Conservation (phyloP, 2,113 vertebrate species). For the Poeciliopsis occidentalis region DNA sequence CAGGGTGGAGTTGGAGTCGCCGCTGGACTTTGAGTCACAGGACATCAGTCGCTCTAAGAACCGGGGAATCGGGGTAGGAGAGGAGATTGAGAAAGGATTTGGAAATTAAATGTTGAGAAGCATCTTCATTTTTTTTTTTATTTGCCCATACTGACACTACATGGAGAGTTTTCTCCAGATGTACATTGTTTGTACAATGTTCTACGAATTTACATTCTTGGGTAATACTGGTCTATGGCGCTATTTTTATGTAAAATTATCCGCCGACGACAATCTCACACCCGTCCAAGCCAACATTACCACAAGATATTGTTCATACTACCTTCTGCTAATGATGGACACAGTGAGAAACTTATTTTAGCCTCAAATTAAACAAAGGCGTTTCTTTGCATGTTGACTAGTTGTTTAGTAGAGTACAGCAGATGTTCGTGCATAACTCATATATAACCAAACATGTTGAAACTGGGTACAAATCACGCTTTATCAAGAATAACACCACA, state of each 20-base stretch:
- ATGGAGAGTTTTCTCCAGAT: neutral
- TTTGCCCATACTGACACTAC: neutral
- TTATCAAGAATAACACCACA: no score
- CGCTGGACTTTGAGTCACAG: slow-evolving; percentile 89
- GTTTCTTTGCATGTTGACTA: no score
- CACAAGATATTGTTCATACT: neutral
- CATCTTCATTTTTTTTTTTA: no score
- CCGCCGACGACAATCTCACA: no score
- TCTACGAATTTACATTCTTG: neutral
- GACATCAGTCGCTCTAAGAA: slow-evolving; percentile 81
- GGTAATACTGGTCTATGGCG: no score
- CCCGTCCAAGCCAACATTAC: neutral
- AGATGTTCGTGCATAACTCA: neutral
- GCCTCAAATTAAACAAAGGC: neutral
- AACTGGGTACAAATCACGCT: no score
- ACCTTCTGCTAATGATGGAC: neutral
- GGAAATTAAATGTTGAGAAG: neutral
- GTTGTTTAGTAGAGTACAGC: no score
- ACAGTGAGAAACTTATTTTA: neutral
- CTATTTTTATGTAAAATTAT: no score
- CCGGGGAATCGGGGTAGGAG: neutral
- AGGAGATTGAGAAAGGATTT: neutral
- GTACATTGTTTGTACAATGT: neutral
- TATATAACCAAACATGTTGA: no score
- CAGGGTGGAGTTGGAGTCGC: slow-evolving; percentile 93